A percentile compares a stretch with the other conserved stretches of the same genome.
Conservation (phyloP, 2,888 invertebrate genomes). For the Proisotoma minuta region DNA sequence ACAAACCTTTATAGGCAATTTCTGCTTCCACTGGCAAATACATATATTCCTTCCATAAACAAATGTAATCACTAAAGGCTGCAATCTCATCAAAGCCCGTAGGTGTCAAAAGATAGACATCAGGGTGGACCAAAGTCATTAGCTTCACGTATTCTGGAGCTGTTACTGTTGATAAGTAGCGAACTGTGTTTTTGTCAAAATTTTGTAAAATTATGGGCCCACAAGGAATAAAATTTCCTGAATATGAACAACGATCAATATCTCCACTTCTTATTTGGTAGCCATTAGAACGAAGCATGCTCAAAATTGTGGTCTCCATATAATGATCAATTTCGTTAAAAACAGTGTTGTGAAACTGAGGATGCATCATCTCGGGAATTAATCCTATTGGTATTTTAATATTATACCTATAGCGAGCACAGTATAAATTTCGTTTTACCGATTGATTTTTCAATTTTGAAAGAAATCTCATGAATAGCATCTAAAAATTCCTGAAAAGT, state of each 20-base stretch:
- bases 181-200: slow-evolving; percentile 22
- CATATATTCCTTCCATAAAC: slow-evolving; percentile 32
- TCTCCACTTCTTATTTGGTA: slow-evolving; percentile 12
- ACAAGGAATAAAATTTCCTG: slow-evolving; percentile 14
- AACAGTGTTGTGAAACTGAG: slow-evolving; percentile 24
- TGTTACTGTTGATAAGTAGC: slow-evolving; percentile 17
- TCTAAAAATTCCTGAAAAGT: slow-evolving; percentile 34
- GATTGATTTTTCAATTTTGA: slow-evolving; percentile 22
- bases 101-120: slow-evolving; percentile 16
- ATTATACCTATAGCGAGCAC: not conserved
- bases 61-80: slow-evolving; percentile 19
- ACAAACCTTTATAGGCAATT: slow-evolving; percentile 10
- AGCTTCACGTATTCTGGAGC: slow-evolving; percentile 15
- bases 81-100: slow-evolving; percentile 22
- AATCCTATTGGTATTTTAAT: slow-evolving; percentile 21
- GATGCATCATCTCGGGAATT: slow-evolving; percentile 34
- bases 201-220: slow-evolving; percentile 29
- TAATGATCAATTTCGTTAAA: not conserved
- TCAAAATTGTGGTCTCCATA: slow-evolving; percentile 16
- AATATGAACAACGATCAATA: slow-evolving; percentile 6
- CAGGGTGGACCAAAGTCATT: slow-evolving; percentile 23
- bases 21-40: slow-evolving; percentile 17
- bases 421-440: slow-evolving; percentile 14
- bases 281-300: slow-evolving; percentile 16
- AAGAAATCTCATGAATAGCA: slow-evolving; percentile 25